Base-by-base conservation (phyloP, 2,888 invertebrate species). In the Penaeus monodon region DNA sequence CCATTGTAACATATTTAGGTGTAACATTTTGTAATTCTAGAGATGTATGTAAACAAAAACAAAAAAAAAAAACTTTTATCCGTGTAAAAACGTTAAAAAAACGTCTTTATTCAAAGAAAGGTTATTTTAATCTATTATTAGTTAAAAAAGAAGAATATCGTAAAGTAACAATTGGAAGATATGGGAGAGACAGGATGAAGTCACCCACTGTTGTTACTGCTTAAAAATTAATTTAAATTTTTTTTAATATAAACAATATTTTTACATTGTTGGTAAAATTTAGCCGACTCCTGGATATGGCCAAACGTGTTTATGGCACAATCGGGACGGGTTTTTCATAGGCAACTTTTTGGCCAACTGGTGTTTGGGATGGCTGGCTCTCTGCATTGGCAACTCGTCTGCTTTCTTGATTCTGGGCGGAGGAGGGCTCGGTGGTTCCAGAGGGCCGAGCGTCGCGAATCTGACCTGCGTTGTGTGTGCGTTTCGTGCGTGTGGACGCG, bases 181-280 rank as follows among this genome's bases (percentile, higher is more conserved):
- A 78, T 76, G 84, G 80, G n/a, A 85, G 80, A 85, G 74, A 85
- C 85, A 65, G 49, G 79, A 80, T 79, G 80, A 73, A 68, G 79
- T 80, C 70, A 80, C n/a, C 85, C 85, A 80, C 63, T 49, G 78
- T 78, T 79, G 70, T 85, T 74, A 49, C 63, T 74, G 74, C 73
- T 64, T 80, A 85, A 80, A 64, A 85, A 78, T 66, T 66, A 77
- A 38, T n/a, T n/a, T n/a, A n/a, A n/a, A n/a, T n/a, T n/a, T n/a
- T 80, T 74, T 73, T 70, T 85, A 49, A 74, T 85, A 64, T 80
- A n/a, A n/a, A 85, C 85, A 81, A 57, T 29, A 73, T 49, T 80
- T 85, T 29, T 85, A 85, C 80, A 85, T n/a, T 33, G 74, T 79
- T 70, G 81, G 57, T 85, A 74, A 64, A 74, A 64, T n/a, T 49